phyloP scores from a whole-genome alignment of 2,113 vertebrate species.

The Ursus arctos region DNA sequence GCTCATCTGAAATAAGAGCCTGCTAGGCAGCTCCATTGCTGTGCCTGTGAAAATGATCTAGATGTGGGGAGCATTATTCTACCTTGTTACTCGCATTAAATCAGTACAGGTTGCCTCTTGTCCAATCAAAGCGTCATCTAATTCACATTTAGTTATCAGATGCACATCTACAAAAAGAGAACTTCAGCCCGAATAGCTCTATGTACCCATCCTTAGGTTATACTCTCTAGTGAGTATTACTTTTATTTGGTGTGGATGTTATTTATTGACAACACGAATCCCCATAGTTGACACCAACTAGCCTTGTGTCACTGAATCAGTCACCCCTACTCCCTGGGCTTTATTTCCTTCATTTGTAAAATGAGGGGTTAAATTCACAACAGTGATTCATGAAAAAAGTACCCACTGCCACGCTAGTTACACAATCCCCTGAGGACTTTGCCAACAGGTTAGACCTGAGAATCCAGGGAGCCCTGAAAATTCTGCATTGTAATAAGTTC shows the following conservation, averaged over 20 bases:
- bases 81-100: conserved; percentile 43
- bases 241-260: not conserved
- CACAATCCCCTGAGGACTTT: not conserved
- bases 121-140: conserved; percentile 36
- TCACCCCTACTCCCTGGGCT: not conserved
- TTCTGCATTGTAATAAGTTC: not conserved
- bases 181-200: not conserved
- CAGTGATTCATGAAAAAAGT: not conserved
- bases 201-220: not conserved
- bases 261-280: not conserved
- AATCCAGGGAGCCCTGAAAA: not conserved
- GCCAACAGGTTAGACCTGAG: not conserved
- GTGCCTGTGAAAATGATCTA: conserved; percentile 59
- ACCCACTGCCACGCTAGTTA: not conserved
- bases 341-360: not conserved
- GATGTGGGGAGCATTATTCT: not conserved
- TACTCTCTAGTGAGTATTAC: not conserved
- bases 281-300: not conserved
- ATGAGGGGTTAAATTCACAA: not conserved
- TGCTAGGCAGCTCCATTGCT: not conserved
- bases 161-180: not conserved
- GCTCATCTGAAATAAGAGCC: conserved; percentile 52
- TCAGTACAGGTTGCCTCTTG: conserved; percentile 19
- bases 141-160: conserved; percentile 54
- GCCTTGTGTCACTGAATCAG: not conserved